phyloP scores from a whole-genome alignment of 2,113 vertebrate genomes.

The Petrocephalus zakoni region DNA sequence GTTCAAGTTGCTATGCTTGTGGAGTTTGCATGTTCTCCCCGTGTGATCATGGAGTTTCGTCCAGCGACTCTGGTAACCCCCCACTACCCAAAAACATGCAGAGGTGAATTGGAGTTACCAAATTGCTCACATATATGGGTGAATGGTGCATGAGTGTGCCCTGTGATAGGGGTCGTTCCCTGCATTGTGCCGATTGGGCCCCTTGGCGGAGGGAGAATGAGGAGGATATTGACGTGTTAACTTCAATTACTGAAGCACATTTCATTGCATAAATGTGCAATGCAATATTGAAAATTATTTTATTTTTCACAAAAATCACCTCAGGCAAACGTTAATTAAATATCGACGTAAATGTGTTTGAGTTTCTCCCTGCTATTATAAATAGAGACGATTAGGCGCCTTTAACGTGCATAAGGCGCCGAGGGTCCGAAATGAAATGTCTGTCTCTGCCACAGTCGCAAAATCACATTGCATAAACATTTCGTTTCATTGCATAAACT shows the following conservation, averaged over 20 bases:
- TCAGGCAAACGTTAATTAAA: too few relatives aligned
- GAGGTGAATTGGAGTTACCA: neutral
- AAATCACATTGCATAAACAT: too few relatives aligned
- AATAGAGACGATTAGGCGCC: too few relatives aligned
- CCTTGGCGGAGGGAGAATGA: neutral
- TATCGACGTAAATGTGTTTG: too few relatives aligned
- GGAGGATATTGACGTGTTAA: neutral
- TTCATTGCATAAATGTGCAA: neutral
- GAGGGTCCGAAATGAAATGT: too few relatives aligned
- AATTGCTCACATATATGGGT: neutral
- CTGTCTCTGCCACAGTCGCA: too few relatives aligned
- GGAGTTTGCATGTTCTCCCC: neutral
- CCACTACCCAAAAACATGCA: too few relatives aligned
- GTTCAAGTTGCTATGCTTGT: neutral
- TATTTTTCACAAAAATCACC: neutral
- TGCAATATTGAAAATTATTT: neutral
- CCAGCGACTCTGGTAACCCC: neutral
- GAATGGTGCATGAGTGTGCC: neutral
- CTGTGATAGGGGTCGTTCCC: neutral
- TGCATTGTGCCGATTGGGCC: neutral
- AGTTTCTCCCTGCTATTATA: too few relatives aligned
- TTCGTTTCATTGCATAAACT: too few relatives aligned
- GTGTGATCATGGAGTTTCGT: neutral
- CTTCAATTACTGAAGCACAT: neutral
- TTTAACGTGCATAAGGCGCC: too few relatives aligned